Conservation (phyloP, 2,888 invertebrate genomes). For the Folsomia candida region DNA sequence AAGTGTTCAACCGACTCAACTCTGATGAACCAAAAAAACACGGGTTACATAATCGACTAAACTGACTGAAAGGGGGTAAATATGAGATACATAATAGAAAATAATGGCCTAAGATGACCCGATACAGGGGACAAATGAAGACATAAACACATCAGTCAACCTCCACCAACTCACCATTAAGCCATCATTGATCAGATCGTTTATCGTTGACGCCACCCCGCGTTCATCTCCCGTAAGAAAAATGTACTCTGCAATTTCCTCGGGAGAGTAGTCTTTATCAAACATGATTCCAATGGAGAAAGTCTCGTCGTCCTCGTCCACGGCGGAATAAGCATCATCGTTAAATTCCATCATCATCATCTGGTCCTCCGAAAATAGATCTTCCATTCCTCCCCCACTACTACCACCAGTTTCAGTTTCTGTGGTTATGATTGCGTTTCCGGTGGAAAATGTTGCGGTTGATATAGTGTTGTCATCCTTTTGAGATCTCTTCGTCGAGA, state of each 20-base stretch:
- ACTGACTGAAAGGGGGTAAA: too few relatives aligned
- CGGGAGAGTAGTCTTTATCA: constrained; percentile 63
- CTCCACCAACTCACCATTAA: constrained; percentile 27
- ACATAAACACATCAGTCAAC: too few relatives aligned
- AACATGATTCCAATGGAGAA: constrained; percentile 4
- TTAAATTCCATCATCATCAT: neutral
- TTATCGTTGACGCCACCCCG: constrained; percentile 72
- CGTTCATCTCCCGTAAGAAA: constrained; percentile 79
- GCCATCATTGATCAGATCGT: constrained; percentile 73
- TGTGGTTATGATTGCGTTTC: neutral
- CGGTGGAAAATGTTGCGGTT: neutral
- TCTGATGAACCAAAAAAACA: too few relatives aligned
- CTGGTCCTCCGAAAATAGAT: neutral
- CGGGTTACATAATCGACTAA: too few relatives aligned
- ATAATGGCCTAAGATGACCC: too few relatives aligned
- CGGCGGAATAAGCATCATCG: neutral
- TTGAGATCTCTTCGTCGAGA: neutral
- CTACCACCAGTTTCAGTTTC: neutral
- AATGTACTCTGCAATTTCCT: constrained; percentile 78
- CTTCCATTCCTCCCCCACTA: neutral
- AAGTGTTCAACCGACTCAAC: too few relatives aligned
- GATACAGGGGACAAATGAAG: too few relatives aligned
- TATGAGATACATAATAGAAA: too few relatives aligned
- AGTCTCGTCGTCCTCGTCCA: neutral
- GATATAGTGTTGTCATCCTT: neutral